phyloP scores from a whole-genome alignment of 2,113 vertebrate species.

The Podarcis cretensis region DNA sequence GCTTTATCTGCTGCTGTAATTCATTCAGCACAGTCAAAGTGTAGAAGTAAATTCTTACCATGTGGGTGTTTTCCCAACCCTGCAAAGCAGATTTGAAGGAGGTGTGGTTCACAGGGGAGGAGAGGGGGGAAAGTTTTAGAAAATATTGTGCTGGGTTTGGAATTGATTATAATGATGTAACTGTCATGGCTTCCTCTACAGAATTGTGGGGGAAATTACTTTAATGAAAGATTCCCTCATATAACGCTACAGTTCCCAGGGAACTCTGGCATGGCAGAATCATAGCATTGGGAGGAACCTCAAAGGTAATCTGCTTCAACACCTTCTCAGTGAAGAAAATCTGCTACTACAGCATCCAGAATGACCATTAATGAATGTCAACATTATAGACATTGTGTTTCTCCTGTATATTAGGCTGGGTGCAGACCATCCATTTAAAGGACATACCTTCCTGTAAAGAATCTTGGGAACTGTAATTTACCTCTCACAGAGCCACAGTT shows the following conservation, averaged over 20 bases:
- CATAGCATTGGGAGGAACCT: neutral
- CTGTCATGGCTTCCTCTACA: neutral
- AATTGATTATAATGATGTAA: neutral
- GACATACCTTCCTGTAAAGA: no score
- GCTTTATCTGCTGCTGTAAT: neutral
- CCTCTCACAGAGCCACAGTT: no score
- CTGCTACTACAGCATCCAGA: neutral
- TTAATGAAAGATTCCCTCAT: neutral
- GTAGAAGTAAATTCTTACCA: no score
- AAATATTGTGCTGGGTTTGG: no score
- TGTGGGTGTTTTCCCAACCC: no score
- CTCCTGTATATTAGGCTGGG: neutral
- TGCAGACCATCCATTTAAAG: no score
- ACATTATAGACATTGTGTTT: no score
- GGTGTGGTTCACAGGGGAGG: no score
- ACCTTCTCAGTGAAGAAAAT: no score
- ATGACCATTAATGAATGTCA: neutral
- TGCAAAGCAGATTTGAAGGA: no score
- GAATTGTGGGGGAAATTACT: neutral
- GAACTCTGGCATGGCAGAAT: neutral
- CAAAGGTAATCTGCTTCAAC: neutral
- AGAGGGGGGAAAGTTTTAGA: no score
- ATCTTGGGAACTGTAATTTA: no score
- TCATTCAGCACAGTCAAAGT: neutral
- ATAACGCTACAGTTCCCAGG: neutral